Evolutionary conservation across 2,113 vertebrate species (phyloP).

Genomic region (Vimba vimba): DNA sequence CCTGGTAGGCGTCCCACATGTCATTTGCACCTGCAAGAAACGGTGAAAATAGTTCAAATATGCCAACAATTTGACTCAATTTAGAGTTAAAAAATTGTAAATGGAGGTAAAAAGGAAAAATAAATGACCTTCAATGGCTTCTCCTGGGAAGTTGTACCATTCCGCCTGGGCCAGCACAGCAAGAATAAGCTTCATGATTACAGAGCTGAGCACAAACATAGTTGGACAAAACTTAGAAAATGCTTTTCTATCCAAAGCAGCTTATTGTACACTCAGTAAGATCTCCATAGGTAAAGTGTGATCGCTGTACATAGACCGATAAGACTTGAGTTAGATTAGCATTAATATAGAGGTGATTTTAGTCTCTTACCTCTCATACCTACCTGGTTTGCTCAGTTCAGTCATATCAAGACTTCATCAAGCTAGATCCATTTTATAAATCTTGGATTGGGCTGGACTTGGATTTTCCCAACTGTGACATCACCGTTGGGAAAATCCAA

Average conservation of each 20-base stretch:
- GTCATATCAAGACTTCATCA: background rate
- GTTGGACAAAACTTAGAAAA: no score
- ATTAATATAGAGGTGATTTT: background rate
- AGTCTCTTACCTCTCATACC: background rate
- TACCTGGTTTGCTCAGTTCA: background rate
- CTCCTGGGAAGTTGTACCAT: slow-evolving; percentile 51
- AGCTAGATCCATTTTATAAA: background rate
- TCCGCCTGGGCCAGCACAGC: slow-evolving; percentile 58
- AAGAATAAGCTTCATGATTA: slow-evolving; percentile 61
- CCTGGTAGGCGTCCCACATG: slow-evolving; percentile 47
- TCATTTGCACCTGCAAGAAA: slow-evolving; percentile 48
- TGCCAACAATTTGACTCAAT: background rate
- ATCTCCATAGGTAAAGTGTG: no score
- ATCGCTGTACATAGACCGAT: no score
- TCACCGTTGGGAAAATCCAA: no score
- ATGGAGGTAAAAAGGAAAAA: background rate
- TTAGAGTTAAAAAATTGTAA: no score
- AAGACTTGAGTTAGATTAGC: no score
- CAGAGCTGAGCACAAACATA: slow-evolving; percentile 11
- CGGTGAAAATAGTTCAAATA: background rate
- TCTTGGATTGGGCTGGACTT: background rate
- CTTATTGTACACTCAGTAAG: no score
- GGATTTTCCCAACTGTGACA: background rate
- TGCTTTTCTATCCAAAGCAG: no score
- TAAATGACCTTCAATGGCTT: slow-evolving; percentile 53